Base-by-base conservation (phyloP, 2,113 vertebrate genomes). In the Odocoileus virginianus region DNA sequence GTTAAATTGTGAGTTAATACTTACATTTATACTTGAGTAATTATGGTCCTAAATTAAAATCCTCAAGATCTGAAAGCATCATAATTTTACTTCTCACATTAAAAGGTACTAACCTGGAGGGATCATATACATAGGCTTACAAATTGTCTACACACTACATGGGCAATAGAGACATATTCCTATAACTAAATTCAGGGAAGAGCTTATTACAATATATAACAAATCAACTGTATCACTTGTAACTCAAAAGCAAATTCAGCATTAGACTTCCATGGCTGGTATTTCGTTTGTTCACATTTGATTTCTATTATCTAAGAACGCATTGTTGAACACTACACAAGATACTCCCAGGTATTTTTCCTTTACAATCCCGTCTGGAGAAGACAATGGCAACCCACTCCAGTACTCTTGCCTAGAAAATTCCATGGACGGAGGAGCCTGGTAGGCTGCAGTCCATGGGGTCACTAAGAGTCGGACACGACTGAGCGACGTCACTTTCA, bases 381-480 rank as follows among this genome's bases (percentile, higher is more conserved):
- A 30, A 64, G 60, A 30, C 3, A 64, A 64, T 64, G 30, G 61
- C 30, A 64, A 64, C 8, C 30, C 61, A 64, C 61, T 64, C 61
- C 30, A n/a, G 33, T 9, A 64, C 17, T 9, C 61, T 19, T 9
- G 61, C 7, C 33, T 64, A 33, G 61, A 64, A 19, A 64, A 64
- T 64, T 3, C 7, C 61, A 17, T n/a, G 61, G 61, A 64, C 15
- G 17, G 28, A n/a, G 61, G 61, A n/a, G 30, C 7, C 61, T 64
- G 61, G 61, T n/a, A 33, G 61, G 61, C 61, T n/a, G 33, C 15
- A n/a, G 30, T 64, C 30, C 7, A 17, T n/a, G 8, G 30, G 61
- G 30, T 64, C 61, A 2, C 47, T 47, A 47, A 0, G 0, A 47
- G 47, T 47, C 11, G 2, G 47, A 47, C 2, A 47, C 2, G 2